A percentile compares a stretch with the other conserved stretches of the same genome.
Conservation (phyloP, 2,113 vertebrate species). For the Ginglymostoma cirratum region DNA sequence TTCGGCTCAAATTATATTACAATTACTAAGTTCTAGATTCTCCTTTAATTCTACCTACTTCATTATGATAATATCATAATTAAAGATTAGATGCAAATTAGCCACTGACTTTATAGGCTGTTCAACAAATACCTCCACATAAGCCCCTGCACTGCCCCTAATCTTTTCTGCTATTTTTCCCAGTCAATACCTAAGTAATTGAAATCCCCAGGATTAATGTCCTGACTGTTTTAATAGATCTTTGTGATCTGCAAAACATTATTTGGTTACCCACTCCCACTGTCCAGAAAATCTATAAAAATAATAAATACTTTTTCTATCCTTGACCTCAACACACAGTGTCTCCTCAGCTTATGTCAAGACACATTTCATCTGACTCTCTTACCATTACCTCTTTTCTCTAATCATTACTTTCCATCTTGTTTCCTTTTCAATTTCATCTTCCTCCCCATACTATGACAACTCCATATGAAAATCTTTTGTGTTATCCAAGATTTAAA, state of each 20-base stretch:
- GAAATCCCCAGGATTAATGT: not conserved
- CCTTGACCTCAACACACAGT: not conserved
- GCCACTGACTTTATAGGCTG: not conserved
- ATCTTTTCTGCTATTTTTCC: not conserved
- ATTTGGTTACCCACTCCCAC: not conserved
- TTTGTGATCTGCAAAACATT: not conserved
- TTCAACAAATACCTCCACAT: not conserved
- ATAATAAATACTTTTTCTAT: not conserved
- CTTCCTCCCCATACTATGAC: not conserved
- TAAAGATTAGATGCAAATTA: not conserved
- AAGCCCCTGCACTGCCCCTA: not conserved
- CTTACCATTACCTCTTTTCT: not conserved
- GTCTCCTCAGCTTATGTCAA: not conserved
- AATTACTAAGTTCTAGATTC: not conserved
- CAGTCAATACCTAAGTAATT: not conserved
- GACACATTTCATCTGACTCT: slow-evolving; percentile 3
- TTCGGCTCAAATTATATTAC: not conserved
- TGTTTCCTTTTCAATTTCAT: not conserved
- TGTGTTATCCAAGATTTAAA: not conserved
- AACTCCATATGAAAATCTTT: not conserved
- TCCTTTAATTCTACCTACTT: not conserved
- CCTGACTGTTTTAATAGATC: not conserved
- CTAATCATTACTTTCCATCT: not conserved
- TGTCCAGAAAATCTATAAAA: not conserved
- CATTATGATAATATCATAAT: not conserved